A percentile compares a stretch with the other conserved stretches of the same genome.
Conservation (phyloP, 1,140 invertebrate genomes). For the Lordiphosa stackelbergi region DNA sequence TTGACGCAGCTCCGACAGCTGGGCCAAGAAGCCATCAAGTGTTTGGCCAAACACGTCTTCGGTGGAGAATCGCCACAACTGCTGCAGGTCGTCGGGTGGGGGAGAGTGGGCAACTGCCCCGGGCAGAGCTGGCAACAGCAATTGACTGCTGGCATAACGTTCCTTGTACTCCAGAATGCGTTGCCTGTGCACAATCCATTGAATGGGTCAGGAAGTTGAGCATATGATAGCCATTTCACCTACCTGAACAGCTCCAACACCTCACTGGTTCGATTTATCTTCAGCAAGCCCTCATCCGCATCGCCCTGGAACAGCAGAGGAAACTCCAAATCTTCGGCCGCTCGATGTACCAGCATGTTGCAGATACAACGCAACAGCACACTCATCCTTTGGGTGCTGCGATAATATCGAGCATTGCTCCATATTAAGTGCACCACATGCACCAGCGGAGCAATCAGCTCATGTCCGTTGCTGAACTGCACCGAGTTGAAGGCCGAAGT, state of each 20-base stretch:
- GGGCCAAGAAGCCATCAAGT: slow-evolving; percentile 81
- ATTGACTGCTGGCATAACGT: slow-evolving; percentile 78
- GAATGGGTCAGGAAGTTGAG: background rate
- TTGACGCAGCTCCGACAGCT: slow-evolving; percentile 79
- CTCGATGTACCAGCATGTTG: slow-evolving; percentile 84
- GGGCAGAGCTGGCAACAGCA: slow-evolving; percentile 59
- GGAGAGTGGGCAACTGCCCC: slow-evolving; percentile 10
- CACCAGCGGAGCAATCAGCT: slow-evolving; percentile 82
- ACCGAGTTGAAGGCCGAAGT: slow-evolving; percentile 82
- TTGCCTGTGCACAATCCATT: slow-evolving; percentile 16
- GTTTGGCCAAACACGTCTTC: slow-evolving; percentile 82
- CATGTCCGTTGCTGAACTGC: slow-evolving; percentile 82
- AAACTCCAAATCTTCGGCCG: slow-evolving; percentile 78
- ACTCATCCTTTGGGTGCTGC: slow-evolving; percentile 86
- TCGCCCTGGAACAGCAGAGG: slow-evolving; percentile 83
- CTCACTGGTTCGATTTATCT: slow-evolving; percentile 56
- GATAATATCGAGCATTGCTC: slow-evolving; percentile 90
- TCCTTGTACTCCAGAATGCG: slow-evolving; percentile 61
- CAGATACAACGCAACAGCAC: slow-evolving; percentile 84
- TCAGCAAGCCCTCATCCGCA: slow-evolving; percentile 77
- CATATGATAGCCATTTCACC: background rate
- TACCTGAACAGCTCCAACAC: slow-evolving; percentile 69
- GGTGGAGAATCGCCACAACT: slow-evolving; percentile 84
- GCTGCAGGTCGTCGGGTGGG: slow-evolving; percentile 46
- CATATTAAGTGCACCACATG: slow-evolving; percentile 90